Conservation (phyloP, 2,113 vertebrate genomes). For the Catharus bicknelli region DNA sequence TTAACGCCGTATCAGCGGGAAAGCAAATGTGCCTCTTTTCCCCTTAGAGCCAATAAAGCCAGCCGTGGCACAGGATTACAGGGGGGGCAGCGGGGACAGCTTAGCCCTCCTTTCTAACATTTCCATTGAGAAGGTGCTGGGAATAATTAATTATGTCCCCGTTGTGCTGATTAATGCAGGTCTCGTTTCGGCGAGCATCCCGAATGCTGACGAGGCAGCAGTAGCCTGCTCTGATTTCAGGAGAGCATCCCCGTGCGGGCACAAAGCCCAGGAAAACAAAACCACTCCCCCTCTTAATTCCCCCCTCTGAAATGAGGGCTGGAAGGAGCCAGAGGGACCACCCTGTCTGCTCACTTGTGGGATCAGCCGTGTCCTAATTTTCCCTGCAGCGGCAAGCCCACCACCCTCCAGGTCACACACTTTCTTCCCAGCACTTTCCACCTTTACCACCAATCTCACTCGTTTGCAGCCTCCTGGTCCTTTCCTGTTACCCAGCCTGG, state of each 20-base stretch:
- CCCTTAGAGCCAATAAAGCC: constrained; percentile 58
- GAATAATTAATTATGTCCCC: constrained; percentile 57
- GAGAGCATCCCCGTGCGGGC: not conserved
- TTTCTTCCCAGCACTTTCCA: not conserved
- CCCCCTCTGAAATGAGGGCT: not conserved
- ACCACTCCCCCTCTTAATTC: not conserved
- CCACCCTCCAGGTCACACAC: accelerated
- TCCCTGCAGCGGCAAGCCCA: accelerated
- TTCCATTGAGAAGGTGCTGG: constrained; percentile 36
- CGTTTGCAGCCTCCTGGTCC: not conserved
- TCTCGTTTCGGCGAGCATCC: constrained; percentile 1
- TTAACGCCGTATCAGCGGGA: constrained; percentile 54
- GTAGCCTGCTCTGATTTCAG: not conserved
- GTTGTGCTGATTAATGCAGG: constrained; percentile 24
- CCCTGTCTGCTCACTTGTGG: not conserved
- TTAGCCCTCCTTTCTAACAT: constrained; percentile 31
- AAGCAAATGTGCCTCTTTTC: constrained; percentile 45
- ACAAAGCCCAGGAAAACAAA: constrained; percentile 4
- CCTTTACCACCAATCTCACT: not conserved
- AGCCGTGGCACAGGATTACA: constrained; percentile 44
- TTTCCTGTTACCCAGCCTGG: not conserved
- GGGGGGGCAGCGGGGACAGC: not conserved
- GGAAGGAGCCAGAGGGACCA: not conserved
- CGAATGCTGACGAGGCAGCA: not conserved
- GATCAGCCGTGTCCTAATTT: not conserved